These are phyloP conservation scores for Hephaestus fuliginosus DNA, from an alignment of 2,797 vertebrate genomes.

Conservation along the genomic window DNA sequence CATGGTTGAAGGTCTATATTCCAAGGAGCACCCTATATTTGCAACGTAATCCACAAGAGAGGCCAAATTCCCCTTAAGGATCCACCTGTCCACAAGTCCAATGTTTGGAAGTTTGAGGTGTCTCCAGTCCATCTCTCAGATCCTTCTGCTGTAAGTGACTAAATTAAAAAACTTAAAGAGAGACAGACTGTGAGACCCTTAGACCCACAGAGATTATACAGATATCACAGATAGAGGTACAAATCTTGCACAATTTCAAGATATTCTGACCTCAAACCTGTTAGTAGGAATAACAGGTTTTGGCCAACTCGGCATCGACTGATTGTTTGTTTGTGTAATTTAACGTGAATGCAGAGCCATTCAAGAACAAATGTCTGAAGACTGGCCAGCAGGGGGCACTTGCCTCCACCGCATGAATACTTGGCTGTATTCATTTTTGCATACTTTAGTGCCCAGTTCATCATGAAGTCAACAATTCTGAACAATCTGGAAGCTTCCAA, in stretches of 20 bases:
- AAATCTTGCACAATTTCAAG: background rate
- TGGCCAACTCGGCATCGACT: background rate
- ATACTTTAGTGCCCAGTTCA: background rate
- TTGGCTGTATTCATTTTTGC: background rate
- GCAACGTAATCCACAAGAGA: background rate
- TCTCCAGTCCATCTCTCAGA: background rate
- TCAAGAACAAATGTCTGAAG: background rate
- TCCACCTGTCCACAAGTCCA: background rate
- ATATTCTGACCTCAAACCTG: background rate
- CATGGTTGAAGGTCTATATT: slow-evolving; percentile 4
- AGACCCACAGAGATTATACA: background rate
- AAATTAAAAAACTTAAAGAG: background rate
- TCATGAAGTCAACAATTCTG: background rate
- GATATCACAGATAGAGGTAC: background rate
- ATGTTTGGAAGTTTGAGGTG: background rate
- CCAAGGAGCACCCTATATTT: slow-evolving; percentile 10
- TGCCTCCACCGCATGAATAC: background rate
- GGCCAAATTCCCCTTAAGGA: background rate
- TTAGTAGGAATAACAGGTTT: background rate
- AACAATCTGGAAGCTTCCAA: background rate
- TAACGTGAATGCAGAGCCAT: background rate
- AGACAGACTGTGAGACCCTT: background rate
- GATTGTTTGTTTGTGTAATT: background rate
- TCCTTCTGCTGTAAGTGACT: background rate
- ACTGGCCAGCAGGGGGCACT: slow-evolving; percentile 48